Percentiles rank a stretch among this genome's conserved stretches.
Evolutionary conservation across 2,888 invertebrate genomes (phyloP).

Genomic region (Bedellia somnulentella): DNA sequence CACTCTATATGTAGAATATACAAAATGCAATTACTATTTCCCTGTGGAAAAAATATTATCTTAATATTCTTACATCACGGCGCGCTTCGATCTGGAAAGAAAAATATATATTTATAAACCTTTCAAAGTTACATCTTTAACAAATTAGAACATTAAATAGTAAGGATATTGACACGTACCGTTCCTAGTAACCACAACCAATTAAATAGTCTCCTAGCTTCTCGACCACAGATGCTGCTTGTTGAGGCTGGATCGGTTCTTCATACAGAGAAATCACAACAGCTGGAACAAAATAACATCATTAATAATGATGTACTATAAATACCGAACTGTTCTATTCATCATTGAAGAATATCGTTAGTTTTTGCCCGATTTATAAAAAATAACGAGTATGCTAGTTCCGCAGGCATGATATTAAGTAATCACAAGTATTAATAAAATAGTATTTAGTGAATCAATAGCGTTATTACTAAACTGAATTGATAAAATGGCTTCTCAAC

Average conservation of each 20-base stretch:
- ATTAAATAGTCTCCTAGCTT: slow-evolving; percentile 97
- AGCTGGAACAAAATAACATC: slow-evolving; percentile 65
- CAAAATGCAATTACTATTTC: slow-evolving; percentile 64
- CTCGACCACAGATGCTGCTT: slow-evolving; percentile 95
- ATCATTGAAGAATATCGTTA: no score
- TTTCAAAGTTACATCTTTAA: no score
- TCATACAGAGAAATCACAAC: slow-evolving; percentile 93
- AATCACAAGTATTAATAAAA: no score
- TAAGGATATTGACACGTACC: no score
- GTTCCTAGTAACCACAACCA: slow-evolving; percentile 93
- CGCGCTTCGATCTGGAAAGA: slow-evolving; percentile 55
- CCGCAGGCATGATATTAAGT: no score
- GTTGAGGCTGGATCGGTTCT: slow-evolving; percentile 95
- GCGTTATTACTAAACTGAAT: no score
- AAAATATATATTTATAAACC: no score
- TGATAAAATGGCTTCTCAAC: neutral
- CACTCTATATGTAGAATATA: slow-evolving; percentile 64
- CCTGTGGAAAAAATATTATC: slow-evolving; percentile 63
- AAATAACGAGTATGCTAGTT: no score
- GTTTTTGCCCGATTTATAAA: no score
- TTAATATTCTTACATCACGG: slow-evolving; percentile 62
- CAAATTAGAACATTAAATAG: no score
- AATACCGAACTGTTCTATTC: no score
- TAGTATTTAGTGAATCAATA: no score
- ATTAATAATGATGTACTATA: neutral